These are phyloP conservation scores for Aspidapion aeneum DNA, from an alignment of 2,888 invertebrate species.

Conservation along the genomic window DNA sequence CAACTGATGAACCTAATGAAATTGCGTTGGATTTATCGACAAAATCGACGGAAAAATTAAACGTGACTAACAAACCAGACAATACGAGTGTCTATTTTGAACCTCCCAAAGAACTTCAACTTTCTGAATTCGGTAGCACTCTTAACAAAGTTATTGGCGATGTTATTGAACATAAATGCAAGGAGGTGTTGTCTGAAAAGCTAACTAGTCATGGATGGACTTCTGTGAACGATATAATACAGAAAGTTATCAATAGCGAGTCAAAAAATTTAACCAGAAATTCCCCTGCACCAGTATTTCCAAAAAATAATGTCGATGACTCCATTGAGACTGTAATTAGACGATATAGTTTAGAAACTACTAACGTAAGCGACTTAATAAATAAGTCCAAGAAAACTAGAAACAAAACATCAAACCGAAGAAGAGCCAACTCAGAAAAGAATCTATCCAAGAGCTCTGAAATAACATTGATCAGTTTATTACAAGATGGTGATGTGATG, in stretches of 20 bases:
- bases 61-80: constrained; percentile 9
- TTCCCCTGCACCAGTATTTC: background rate
- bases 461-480: background rate
- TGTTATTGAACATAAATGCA: constrained; percentile 23
- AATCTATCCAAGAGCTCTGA: background rate
- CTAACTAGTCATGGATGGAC: constrained; percentile 19
- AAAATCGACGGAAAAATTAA: constrained; percentile 20
- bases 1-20: constrained; percentile 25
- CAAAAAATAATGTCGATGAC: constrained; percentile 29
- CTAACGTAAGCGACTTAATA: background rate
- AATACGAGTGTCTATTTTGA: background rate
- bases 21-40: constrained; percentile 35
- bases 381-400: background rate
- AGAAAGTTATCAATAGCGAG: constrained; percentile 24
- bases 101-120: background rate
- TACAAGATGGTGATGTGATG: background rate
- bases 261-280: background rate
- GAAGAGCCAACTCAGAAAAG: background rate
- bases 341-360: background rate
- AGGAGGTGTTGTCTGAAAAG: constrained; percentile 18
- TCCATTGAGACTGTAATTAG: constrained; percentile 34
- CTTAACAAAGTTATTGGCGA: constrained; percentile 24
- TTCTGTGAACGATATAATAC: constrained; percentile 32
- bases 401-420: background rate
- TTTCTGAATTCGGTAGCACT: constrained; percentile 3